These are phyloP conservation scores for Lipotes vexillifer DNA, from an alignment of 2,113 vertebrate genomes.

Conservation along the genomic window DNA sequence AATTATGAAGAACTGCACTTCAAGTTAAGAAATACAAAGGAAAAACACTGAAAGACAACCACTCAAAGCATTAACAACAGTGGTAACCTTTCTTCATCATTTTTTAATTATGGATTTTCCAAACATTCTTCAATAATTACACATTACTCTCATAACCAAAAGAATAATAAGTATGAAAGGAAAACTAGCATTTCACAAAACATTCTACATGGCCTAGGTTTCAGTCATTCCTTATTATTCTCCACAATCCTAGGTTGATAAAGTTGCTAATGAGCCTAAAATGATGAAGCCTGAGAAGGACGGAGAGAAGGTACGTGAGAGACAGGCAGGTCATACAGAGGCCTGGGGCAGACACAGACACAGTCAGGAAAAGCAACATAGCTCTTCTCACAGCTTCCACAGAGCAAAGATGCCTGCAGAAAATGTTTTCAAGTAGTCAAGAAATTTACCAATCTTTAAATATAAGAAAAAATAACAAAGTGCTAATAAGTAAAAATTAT, in stretches of 20 bases:
- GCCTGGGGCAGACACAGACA: background rate
- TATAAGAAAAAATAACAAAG: background rate
- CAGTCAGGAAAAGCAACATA: background rate
- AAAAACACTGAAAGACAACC: background rate
- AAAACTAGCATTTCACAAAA: background rate
- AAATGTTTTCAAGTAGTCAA: background rate
- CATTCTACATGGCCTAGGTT: background rate
- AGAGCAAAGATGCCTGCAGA: background rate
- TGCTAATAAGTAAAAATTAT: background rate
- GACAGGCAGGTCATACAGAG: background rate
- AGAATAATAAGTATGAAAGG: background rate
- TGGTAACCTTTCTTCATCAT: background rate
- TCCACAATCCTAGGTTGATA: background rate
- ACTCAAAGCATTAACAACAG: background rate
- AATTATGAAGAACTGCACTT: background rate
- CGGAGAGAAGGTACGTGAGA: background rate
- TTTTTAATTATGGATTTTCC: background rate
- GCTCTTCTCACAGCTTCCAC: background rate
- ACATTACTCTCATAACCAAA: background rate
- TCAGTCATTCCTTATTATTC: background rate
- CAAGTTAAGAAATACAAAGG: background rate
- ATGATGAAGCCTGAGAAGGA: background rate
- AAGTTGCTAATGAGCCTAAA: background rate
- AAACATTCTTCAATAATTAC: constrained; percentile 17
- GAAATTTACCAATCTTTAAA: background rate